These are phyloP conservation scores for Distichodus sexfasciatus DNA, from an alignment of 2,797 vertebrate genomes.

Conservation along the genomic window DNA sequence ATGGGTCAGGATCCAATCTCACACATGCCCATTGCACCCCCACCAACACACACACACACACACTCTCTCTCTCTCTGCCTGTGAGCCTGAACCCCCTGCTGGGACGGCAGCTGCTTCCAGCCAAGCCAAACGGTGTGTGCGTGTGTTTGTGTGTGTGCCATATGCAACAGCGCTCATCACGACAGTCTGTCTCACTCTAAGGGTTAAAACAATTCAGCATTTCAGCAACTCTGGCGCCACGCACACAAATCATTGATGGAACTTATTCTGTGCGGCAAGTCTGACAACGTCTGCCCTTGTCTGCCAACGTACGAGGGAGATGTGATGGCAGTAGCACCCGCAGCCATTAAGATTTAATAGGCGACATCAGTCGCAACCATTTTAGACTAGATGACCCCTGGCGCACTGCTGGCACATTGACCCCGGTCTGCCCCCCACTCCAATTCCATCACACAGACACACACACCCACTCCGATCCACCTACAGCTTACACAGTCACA, in stretches of 20 bases:
- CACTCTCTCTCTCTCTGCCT: slow-evolving; percentile 19
- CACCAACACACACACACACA: slow-evolving; percentile 15
- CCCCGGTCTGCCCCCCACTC: slow-evolving; percentile 6
- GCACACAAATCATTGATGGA: neutral
- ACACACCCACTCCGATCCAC: slow-evolving; percentile 23
- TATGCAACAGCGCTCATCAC: slow-evolving; percentile 13
- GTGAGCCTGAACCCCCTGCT: slow-evolving; percentile 55
- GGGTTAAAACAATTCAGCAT: neutral
- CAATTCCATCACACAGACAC: slow-evolving; percentile 24
- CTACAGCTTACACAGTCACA: slow-evolving; percentile 16
- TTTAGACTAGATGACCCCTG: slow-evolving; percentile 17
- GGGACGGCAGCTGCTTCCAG: slow-evolving; percentile 70
- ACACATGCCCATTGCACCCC: slow-evolving; percentile 21
- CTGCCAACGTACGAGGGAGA: neutral
- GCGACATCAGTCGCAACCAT: slow-evolving; percentile 55
- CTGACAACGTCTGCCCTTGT: slow-evolving; percentile 2
- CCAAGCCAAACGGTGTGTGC: slow-evolving; percentile 46
- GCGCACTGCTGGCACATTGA: slow-evolving; percentile 21
- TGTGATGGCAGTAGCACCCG: neutral
- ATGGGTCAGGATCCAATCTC: slow-evolving; percentile 45
- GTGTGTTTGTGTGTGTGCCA: slow-evolving; percentile 22
- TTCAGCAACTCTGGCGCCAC: neutral
- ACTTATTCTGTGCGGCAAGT: neutral
- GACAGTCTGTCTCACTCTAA: neutral
- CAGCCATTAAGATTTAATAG: slow-evolving; percentile 71